phyloP scores from a whole-genome alignment of 2,113 vertebrate species.

The Suncus etruscus region DNA sequence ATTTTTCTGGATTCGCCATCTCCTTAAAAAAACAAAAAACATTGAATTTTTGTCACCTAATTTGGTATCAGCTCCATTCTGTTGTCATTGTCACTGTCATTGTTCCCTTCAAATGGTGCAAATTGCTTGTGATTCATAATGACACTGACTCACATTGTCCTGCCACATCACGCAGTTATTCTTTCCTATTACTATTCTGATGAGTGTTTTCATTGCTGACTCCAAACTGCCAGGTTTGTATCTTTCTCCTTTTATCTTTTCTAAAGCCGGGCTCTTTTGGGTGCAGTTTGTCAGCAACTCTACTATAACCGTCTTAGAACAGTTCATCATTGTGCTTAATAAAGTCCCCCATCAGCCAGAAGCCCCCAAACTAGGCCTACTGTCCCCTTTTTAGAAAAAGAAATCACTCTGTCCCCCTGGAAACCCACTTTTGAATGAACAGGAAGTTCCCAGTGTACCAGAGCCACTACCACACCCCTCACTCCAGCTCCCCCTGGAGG shows the following conservation, averaged over 20 bases:
- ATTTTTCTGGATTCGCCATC: background rate
- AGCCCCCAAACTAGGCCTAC: too few relatives aligned
- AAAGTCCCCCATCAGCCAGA: slow-evolving; percentile 17
- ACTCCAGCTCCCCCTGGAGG: too few relatives aligned
- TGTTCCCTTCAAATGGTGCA: background rate
- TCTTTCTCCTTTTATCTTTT: background rate
- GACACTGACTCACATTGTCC: background rate
- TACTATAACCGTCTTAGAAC: slow-evolving; percentile 5
- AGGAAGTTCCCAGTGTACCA: too few relatives aligned
- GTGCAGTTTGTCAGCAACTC: slow-evolving; percentile 21
- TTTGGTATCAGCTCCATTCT: background rate
- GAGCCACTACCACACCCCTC: too few relatives aligned
- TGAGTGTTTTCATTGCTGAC: background rate
- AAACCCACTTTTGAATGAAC: too few relatives aligned
- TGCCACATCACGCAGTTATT: background rate
- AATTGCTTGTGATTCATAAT: background rate
- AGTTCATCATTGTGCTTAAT: background rate
- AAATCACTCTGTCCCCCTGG: too few relatives aligned
- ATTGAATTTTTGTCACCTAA: background rate
- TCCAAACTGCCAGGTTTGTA: slow-evolving; percentile 15
- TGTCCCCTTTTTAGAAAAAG: too few relatives aligned
- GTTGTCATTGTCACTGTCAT: background rate
- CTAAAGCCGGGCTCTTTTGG: slow-evolving; percentile 19
- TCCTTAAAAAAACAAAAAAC: too few relatives aligned
- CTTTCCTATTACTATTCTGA: background rate